Base-by-base conservation (phyloP, 2,888 invertebrate species). In the Lasioglossum figueresi region DNA sequence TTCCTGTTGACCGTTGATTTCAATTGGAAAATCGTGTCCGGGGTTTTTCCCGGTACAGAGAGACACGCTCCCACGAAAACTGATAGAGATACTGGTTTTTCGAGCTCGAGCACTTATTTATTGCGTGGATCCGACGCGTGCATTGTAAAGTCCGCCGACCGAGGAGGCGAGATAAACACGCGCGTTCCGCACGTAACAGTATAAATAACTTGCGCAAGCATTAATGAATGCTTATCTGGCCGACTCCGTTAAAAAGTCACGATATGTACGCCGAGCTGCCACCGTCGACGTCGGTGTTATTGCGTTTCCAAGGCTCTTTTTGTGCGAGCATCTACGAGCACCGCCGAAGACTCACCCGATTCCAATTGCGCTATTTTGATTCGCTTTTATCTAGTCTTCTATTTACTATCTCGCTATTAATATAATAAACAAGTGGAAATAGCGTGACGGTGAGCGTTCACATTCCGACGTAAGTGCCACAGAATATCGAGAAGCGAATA, bases 161-260 rank as follows among this genome's bases (percentile, higher is more conserved):
- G 87, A 88, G 80, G 19, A 81, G 82, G 75, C 80, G 84, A 86
- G 91, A 91, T 91, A 92, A 91, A 88, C 87, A 90, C 84, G 82
- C 87, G 85, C 79, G 86, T 87, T 86, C 86, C 85, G 86, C 90
- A 84, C 92, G 91, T 93, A 93, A 92, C 91, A 90, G 92, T 92
- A 92, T 92, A 92, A 93, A 93, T 92, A 93, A 93, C 91, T 94
- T 93, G 93, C 92, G 93, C 93, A 94, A 94, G 92, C 92, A 91
- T 92, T 93, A 93, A 93, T 92, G 92, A 92, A 93, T 91, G 91
- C 92, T 93, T 93, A 93, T 93, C 93, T 91, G 70, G 40, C 83
- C 76, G 84, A 82, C 85, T 80, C 89, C 78, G 85, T 90, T 88
- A 88, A 92, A 91, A 90, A 92, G 86, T 91, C 89, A 88, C 90